A percentile compares a stretch with the other conserved stretches of the same genome.
These are phyloP conservation scores for Caenorhabditis brenneri DNA, from an alignment of 1,140 invertebrate species.

Conservation along the genomic window DNA sequence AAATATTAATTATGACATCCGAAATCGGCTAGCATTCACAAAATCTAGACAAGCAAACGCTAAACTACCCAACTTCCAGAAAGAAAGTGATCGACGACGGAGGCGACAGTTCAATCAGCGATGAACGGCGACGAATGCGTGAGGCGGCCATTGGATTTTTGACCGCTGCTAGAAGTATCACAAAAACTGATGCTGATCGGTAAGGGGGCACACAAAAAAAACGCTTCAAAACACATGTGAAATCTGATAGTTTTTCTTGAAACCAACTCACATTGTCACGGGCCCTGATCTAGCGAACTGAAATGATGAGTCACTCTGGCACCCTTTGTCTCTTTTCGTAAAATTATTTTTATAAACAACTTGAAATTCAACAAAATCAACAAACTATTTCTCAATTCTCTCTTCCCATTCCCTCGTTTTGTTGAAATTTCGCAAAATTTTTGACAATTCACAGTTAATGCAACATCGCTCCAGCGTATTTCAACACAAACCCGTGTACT, in stretches of 20 bases:
- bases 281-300: too few relatives aligned
- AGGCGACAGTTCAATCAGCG: constrained; percentile 11
- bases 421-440: too few relatives aligned
- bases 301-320: too few relatives aligned
- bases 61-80: not conserved
- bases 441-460: not conserved
- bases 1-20: too few relatives aligned
- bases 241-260: not conserved
- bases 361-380: too few relatives aligned
- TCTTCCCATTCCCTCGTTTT: too few relatives aligned
- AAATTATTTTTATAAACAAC: too few relatives aligned
- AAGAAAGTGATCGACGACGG: constrained; percentile 14
- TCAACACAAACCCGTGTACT: not conserved
- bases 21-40: too few relatives aligned
- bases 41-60: not conserved
- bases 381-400: too few relatives aligned
- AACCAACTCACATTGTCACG: too few relatives aligned
- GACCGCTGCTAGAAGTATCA: constrained; percentile 48
- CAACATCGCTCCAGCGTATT: not conserved
- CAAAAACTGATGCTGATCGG: constrained; percentile 52
- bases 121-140: constrained; percentile 26
- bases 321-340: too few relatives aligned
- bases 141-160: constrained; percentile 49
- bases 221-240: not conserved
- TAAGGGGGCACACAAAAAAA: not conserved